Evolutionary conservation across 2,888 invertebrate species (phyloP), one percentile per base, ranked within the genome.

Genomic region (Lapara coniferarum): DNA sequence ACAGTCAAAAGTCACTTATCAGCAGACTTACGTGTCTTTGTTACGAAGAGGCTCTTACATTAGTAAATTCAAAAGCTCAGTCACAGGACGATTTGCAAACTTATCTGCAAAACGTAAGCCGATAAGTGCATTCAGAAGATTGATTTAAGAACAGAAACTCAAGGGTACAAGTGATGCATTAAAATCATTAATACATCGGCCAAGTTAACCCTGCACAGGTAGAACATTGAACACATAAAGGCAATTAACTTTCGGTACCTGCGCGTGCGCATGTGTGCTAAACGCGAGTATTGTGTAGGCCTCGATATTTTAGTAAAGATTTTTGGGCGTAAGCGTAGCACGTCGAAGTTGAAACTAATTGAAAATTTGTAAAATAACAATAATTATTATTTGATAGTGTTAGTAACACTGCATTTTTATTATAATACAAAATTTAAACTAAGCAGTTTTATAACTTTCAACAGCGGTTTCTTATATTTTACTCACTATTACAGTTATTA

Each of bases 211-310:
- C 84, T 81, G 76, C 82, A 81, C 92, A 92, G 92, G 92, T 91
- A 92, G 89, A 89, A 85, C 87, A 91, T 89, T 90, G 91, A 89
- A 91, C 91, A 93, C 91, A 92, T 90, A 89, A 90, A 89, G 89
- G 90, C 93, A 92, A 93, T 93, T 93, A 92, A 91, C 91, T 88
- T 89, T 86, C 81, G 87, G 88, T 92, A 92, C 92, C 92, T 92
- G 92, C 88, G 84, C 75, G 63, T 71, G 70, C 68, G 68, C 46
- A 63, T 69, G 70, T 67, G 68, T 30, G 71, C 55, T 37, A n/a
- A 10, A 10, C 19, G 53, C 16, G 16, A 19, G n/a, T 58, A 68
- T 68, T 59, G 37, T 68, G 16, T 52, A 16, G 53, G 44, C 6
- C 63, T 59, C 68, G 68, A 69, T 52, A 55, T 69, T 37, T 5